Conservation (phyloP, 2,888 invertebrate genomes). For the Hylaea fasciaria region DNA sequence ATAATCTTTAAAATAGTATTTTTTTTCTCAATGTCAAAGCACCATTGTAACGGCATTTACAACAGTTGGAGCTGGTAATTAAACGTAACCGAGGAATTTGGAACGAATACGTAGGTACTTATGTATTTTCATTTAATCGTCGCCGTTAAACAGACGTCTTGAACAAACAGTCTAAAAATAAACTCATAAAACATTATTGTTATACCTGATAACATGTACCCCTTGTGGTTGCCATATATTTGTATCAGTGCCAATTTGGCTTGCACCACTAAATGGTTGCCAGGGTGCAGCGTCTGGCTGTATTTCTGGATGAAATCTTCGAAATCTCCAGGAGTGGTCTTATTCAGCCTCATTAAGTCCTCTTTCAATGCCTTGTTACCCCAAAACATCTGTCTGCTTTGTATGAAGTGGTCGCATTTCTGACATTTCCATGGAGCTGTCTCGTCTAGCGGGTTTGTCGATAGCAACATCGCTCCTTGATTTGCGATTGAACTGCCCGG, state of each 20-base stretch:
- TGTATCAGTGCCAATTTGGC: constrained; percentile 89
- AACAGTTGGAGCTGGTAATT: constrained; percentile 1
- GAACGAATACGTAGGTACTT: too few species aligned
- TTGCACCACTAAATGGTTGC: constrained; percentile 87
- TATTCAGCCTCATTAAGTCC: constrained; percentile 84
- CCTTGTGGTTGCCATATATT: constrained; percentile 87
- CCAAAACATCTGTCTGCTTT: constrained; percentile 85
- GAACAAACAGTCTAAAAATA: constrained; percentile 18
- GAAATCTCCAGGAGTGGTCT: constrained; percentile 79
- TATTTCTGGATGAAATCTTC: constrained; percentile 88
- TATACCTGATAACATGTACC: constrained; percentile 83
- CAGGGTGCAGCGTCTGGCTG: constrained; percentile 86
- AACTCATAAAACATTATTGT: constrained; percentile 14
- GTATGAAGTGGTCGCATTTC: constrained; percentile 84
- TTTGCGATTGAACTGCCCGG: constrained; percentile 57
- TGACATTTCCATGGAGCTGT: constrained; percentile 87
- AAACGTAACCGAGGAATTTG: not conserved
- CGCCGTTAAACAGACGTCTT: not conserved
- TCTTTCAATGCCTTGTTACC: constrained; percentile 86
- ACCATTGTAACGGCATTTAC: not conserved
- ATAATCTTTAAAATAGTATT: too few species aligned
- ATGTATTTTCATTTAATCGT: too few species aligned
- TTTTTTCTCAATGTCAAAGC: too few species aligned
- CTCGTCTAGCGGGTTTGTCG: constrained; percentile 85
- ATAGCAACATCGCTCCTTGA: constrained; percentile 81